phyloP scores from a whole-genome alignment of 2,797 vertebrate species.

The Tokudaia muenninki region DNA sequence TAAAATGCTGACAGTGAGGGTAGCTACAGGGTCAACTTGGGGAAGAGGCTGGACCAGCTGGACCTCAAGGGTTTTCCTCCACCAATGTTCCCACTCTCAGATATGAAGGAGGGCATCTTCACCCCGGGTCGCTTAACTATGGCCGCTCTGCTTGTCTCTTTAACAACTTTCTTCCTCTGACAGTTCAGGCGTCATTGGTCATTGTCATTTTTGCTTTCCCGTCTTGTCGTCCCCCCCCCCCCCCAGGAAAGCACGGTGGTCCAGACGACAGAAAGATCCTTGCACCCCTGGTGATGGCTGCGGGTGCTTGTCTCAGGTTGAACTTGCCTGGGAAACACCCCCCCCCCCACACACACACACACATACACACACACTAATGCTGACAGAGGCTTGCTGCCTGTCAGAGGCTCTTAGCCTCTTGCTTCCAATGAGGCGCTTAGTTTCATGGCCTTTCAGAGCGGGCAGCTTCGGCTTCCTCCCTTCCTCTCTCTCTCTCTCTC shows the following conservation, averaged over 20 bases:
- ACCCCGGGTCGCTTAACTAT: too few species aligned
- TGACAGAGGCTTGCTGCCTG: accelerated
- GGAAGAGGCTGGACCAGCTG: neutral
- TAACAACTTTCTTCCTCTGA: neutral
- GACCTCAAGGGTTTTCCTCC: accelerated
- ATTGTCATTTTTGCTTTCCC: neutral
- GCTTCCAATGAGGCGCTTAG: accelerated
- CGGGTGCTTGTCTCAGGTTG: accelerated
- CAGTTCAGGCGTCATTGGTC: neutral
- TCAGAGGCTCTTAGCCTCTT: neutral
- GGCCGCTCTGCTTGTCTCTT: accelerated
- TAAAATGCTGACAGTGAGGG: neutral
- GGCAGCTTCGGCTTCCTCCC: accelerated
- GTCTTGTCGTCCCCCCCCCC: too few species aligned
- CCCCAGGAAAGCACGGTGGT: too few species aligned
- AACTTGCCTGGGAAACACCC: accelerated
- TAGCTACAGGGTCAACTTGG: neutral
- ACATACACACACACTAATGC: too few species aligned
- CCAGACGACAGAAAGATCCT: accelerated
- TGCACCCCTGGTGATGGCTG: accelerated
- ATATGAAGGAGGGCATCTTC: neutral
- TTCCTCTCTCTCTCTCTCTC: too few species aligned
- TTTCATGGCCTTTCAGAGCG: accelerated
- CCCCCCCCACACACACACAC: accelerated
- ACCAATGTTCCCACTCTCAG: neutral